Evolutionary conservation across 1,140 invertebrate genomes (phyloP).

Genomic region (Cyrtorhinus lividipennis): DNA sequence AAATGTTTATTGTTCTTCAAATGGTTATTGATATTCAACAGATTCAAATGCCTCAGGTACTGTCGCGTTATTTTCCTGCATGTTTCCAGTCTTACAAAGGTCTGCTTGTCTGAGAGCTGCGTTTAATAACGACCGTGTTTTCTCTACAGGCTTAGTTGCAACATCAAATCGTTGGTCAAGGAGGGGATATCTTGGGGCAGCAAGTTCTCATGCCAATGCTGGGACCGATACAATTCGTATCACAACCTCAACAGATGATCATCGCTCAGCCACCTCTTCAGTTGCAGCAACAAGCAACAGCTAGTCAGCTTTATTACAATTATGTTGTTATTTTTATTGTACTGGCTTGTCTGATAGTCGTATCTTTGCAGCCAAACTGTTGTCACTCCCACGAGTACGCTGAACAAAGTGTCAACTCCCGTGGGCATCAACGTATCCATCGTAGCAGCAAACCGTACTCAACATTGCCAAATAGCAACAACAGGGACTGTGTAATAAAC

Average conservation of each 20-base stretch:
- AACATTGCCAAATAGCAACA: background rate
- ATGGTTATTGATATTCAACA: too few species aligned
- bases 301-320: background rate
- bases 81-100: background rate
- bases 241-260: conserved; percentile 6
- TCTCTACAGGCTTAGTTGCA: background rate
- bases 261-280: background rate
- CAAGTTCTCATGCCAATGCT: conserved; percentile 14
- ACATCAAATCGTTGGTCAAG: background rate
- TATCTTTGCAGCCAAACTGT: conserved; percentile 4
- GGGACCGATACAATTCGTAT: background rate
- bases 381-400: background rate
- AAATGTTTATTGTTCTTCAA: too few species aligned
- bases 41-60: conserved; percentile 19
- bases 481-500: too few species aligned
- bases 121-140: background rate
- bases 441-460: background rate
- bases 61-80: background rate
- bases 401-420: background rate
- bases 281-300: conserved; percentile 12
- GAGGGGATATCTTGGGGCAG: background rate
- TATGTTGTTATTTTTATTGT: too few species aligned
- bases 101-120: background rate
- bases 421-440: background rate
- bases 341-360: background rate